A percentile compares a stretch with the other conserved stretches of the same genome.
phyloP scores from a whole-genome alignment of 2,888 invertebrate species.

The Chydorus sphaericus region DNA sequence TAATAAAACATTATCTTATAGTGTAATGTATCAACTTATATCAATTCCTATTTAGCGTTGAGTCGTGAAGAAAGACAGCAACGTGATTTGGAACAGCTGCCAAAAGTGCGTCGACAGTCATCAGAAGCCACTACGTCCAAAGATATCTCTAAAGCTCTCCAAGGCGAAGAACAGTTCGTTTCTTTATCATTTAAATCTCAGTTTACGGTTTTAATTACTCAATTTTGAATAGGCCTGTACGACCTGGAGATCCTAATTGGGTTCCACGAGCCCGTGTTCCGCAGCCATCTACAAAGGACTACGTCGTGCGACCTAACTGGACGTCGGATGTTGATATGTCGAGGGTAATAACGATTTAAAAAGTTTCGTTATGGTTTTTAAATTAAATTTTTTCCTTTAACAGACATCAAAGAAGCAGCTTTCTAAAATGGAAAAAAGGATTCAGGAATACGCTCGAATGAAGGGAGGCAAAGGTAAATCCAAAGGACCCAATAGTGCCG shows the following conservation, averaged over 20 bases:
- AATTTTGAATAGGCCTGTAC: conserved; percentile 39
- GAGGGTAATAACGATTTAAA: conserved; percentile 12
- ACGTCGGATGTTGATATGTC: conserved; percentile 67
- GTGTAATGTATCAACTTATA: no score
- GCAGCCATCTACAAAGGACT: conserved; percentile 86
- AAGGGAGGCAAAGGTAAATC: conserved; percentile 45
- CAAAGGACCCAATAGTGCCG: conserved; percentile 68
- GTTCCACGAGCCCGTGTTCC: conserved; percentile 89
- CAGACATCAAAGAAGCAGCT: conserved; percentile 66
- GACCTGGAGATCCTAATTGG: conserved; percentile 94
- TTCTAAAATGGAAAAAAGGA: conserved; percentile 80
- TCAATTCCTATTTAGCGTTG: no score
- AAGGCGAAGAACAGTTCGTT: conserved; percentile 25
- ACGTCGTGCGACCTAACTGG: conserved; percentile 85
- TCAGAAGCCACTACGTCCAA: conserved; percentile 31
- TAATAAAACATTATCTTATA: no score
- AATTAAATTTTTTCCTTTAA: conserved; percentile 20
- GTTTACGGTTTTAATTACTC: background rate
- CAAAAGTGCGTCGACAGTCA: conserved; percentile 33
- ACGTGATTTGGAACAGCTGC: conserved; percentile 75
- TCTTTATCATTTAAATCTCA: background rate
- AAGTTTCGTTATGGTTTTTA: conserved; percentile 7
- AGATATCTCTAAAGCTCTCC: conserved; percentile 48
- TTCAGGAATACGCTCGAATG: conserved; percentile 75
- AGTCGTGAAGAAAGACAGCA: conserved; percentile 86